Conservation (phyloP, 2,113 vertebrate species). For the Lamprotornis superbus region DNA sequence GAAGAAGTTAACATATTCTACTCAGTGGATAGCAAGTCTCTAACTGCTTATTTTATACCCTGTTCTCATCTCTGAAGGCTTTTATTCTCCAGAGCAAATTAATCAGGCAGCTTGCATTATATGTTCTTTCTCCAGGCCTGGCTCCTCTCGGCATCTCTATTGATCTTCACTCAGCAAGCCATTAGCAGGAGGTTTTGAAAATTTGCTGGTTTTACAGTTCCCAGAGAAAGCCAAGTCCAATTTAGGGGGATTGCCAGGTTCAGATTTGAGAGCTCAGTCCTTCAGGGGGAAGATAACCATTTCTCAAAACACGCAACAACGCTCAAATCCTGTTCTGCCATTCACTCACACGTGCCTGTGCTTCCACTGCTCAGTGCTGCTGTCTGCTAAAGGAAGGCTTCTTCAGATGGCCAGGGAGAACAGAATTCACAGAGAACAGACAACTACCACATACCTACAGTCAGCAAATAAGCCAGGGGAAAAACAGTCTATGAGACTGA, state of each 20-base stretch:
- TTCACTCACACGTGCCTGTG: background rate
- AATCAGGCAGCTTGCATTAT: slow-evolving; percentile 46
- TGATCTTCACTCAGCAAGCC: slow-evolving; percentile 57
- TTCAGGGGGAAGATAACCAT: background rate
- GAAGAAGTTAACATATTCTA: slow-evolving; percentile 29
- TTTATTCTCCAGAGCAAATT: slow-evolving; percentile 61
- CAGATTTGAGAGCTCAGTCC: background rate
- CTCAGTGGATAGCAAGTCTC: background rate
- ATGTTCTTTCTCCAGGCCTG: slow-evolving; percentile 41
- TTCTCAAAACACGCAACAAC: background rate
- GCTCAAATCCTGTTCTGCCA: background rate
- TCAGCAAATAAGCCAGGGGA: background rate
- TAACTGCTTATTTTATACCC: slow-evolving; percentile 40
- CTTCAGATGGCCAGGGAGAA: background rate
- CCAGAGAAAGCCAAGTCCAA: slow-evolving; percentile 7
- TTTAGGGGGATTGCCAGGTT: background rate
- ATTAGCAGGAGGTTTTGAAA: slow-evolving; percentile 52
- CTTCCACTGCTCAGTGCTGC: background rate
- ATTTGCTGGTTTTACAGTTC: slow-evolving; percentile 35
- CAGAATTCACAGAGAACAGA: accelerated
- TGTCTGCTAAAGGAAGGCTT: background rate
- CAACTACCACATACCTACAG: background rate
- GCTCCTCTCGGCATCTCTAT: slow-evolving; percentile 46
- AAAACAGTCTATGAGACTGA: background rate
- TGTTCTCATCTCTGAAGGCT: slow-evolving; percentile 56